phyloP scores from a whole-genome alignment of 2,888 invertebrate species.

The Nemotelus nigrinus region DNA sequence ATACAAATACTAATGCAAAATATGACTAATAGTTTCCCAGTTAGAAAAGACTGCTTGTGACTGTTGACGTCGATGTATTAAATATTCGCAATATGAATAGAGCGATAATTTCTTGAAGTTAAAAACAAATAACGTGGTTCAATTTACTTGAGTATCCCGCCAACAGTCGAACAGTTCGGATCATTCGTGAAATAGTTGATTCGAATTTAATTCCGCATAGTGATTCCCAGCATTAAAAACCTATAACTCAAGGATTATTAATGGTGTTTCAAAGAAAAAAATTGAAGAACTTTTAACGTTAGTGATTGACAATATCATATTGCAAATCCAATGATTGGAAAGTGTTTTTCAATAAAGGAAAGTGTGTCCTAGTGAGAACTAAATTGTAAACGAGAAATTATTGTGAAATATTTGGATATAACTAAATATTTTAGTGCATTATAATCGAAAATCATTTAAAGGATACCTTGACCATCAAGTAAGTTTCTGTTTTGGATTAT shows the following conservation, averaged over 20 bases:
- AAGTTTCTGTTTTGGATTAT: no score
- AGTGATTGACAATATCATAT: no score
- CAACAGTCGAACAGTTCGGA: slow-evolving; percentile 53
- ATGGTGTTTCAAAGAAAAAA: neutral
- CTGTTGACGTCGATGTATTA: no score
- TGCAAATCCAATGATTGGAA: no score
- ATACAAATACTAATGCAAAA: no score
- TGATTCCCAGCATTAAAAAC: neutral
- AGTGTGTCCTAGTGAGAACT: no score
- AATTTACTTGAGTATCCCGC: slow-evolving; percentile 53
- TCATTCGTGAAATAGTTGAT: slow-evolving; percentile 24
- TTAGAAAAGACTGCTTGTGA: no score
- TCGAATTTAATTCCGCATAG: slow-evolving; percentile 3
- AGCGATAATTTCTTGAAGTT: slow-evolving; percentile 49
- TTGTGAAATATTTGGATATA: slow-evolving; percentile 32
- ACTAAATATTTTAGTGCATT: slow-evolving; percentile 16
- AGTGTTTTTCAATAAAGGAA: no score
- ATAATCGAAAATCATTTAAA: slow-evolving; percentile 10
- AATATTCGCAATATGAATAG: no score
- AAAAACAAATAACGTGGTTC: slow-evolving; percentile 52
- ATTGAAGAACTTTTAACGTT: no score
- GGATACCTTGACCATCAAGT: neutral
- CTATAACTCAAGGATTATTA: slow-evolving; percentile 6
- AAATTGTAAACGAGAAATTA: neutral
- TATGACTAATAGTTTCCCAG: no score